phyloP scores from a whole-genome alignment of 2,113 vertebrate species.

The Oryzias javanicus region DNA sequence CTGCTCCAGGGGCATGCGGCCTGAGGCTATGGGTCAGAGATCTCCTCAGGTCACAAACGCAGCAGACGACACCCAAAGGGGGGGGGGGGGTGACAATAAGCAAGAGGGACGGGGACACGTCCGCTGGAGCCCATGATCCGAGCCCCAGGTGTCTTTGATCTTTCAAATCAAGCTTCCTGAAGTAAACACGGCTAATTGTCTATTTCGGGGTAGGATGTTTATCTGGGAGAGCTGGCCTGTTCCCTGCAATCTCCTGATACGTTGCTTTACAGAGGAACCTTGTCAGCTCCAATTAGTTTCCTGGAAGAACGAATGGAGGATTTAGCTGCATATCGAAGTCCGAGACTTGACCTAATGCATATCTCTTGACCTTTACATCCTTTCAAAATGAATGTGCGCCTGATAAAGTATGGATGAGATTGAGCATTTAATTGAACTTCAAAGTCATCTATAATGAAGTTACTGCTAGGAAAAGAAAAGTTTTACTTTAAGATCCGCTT shows the following conservation, averaged over 20 bases:
- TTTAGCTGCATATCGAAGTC: slow-evolving; percentile 4
- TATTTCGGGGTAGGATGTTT: slow-evolving; percentile 84
- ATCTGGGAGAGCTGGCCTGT: slow-evolving; percentile 76
- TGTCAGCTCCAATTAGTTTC: slow-evolving; percentile 78
- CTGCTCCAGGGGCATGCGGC: slow-evolving; percentile 24
- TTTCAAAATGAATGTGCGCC: slow-evolving; percentile 66
- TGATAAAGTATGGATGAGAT: slow-evolving; percentile 56
- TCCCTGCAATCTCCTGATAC: slow-evolving; percentile 71
- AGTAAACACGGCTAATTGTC: slow-evolving; percentile 92
- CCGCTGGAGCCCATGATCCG: slow-evolving; percentile 59
- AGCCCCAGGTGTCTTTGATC: slow-evolving; percentile 77
- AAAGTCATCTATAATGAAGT: slow-evolving; percentile 69
- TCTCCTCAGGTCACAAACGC: slow-evolving; percentile 51
- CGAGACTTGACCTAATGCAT: slow-evolving; percentile 42
- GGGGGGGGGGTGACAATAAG: slow-evolving; percentile 43
- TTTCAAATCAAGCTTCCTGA: slow-evolving; percentile 77
- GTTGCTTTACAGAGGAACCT: slow-evolving; percentile 76
- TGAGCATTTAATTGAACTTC: slow-evolving; percentile 39
- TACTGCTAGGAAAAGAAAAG: slow-evolving; percentile 29
- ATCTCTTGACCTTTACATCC: slow-evolving; percentile 69
- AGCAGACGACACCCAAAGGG: slow-evolving; percentile 23
- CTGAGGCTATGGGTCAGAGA: slow-evolving; percentile 47
- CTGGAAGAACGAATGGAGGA: slow-evolving; percentile 47
- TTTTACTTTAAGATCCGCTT: slow-evolving; percentile 2
- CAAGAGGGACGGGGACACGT: slow-evolving; percentile 51